Conservation (phyloP, 2,113 vertebrate genomes). For the Zosterops borbonicus region DNA sequence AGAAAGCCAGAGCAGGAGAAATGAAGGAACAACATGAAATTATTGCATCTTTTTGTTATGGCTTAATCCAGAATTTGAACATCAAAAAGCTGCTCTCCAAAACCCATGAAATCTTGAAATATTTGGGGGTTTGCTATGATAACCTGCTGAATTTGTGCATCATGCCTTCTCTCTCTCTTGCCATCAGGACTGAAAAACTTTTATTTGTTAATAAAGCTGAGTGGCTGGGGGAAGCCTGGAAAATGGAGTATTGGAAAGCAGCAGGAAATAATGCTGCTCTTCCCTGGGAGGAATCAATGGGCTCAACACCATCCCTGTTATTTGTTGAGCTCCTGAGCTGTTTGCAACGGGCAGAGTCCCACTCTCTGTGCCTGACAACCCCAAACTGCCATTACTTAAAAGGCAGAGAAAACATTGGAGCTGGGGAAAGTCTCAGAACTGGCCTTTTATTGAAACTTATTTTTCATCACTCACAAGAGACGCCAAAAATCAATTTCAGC, state of each 20-base stretch:
- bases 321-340: neutral
- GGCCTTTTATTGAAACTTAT: neutral
- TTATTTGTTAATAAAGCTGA: neutral
- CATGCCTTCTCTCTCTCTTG: neutral
- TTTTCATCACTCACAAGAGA: neutral
- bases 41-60: neutral
- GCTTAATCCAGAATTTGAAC: neutral
- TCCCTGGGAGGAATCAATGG: neutral
- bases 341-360: neutral
- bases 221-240: neutral
- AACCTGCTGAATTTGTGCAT: neutral
- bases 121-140: neutral
- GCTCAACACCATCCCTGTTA: neutral
- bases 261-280: neutral
- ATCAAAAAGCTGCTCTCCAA: neutral
- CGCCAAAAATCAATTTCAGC: neutral
- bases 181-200: neutral
- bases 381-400: neutral
- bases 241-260: neutral
- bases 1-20: neutral
- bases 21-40: neutral
- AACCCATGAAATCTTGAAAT: neutral
- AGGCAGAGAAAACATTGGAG: neutral
- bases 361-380: neutral
- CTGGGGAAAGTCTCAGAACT: neutral